A percentile compares a stretch with the other conserved stretches of the same genome.
These are phyloP conservation scores for Acestrorhynchus altus DNA, from an alignment of 2,797 vertebrate genomes.

Conservation along the genomic window DNA sequence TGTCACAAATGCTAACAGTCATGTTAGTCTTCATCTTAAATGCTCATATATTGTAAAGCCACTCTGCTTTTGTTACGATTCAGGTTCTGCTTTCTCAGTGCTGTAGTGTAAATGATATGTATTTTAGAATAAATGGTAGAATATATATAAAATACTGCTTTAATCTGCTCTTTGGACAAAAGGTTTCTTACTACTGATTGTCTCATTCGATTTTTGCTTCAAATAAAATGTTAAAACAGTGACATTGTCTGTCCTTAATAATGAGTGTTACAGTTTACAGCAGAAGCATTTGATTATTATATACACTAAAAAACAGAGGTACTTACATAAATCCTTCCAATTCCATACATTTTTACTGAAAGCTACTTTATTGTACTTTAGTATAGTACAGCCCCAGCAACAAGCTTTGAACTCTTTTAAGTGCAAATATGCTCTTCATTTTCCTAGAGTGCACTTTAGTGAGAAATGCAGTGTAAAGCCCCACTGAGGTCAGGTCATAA, in stretches of 20 bases:
- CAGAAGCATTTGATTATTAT: background rate
- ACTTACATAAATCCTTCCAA: too few species aligned
- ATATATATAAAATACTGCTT: background rate
- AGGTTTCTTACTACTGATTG: background rate
- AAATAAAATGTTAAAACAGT: background rate
- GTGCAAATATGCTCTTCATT: too few species aligned
- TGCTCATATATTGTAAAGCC: constrained; percentile 9
- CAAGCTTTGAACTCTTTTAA: too few species aligned
- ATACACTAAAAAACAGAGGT: too few species aligned
- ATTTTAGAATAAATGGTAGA: background rate
- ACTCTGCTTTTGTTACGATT: background rate
- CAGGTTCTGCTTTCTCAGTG: constrained; percentile 7
- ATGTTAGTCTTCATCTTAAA: background rate
- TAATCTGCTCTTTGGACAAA: background rate
- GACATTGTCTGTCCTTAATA: background rate
- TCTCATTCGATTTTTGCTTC: background rate
- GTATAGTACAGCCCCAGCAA: too few species aligned
- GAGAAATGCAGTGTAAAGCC: too few species aligned
- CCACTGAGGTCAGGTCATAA: too few species aligned
- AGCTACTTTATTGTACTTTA: too few species aligned
- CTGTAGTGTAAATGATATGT: background rate
- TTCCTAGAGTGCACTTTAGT: too few species aligned
- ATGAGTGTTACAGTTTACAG: background rate
- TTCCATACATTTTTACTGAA: too few species aligned
- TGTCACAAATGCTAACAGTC: background rate